Conservation (phyloP, 2,888 invertebrate species). For the Diaperis boleti region DNA sequence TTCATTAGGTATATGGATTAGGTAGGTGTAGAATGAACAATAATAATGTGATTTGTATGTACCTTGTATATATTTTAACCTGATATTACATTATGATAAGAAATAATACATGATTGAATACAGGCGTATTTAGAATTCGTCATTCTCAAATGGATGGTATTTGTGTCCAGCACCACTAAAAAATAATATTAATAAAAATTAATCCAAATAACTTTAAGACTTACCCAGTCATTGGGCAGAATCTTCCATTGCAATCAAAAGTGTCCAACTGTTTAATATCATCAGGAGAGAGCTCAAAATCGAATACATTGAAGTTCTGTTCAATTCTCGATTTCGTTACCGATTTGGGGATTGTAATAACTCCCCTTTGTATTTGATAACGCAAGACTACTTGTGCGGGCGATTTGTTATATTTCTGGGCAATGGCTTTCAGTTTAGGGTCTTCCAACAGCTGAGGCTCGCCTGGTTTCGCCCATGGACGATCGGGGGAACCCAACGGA, state of each 20-base stretch:
- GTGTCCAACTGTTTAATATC: constrained; percentile 77
- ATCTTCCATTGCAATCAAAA: constrained; percentile 78
- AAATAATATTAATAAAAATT: background rate
- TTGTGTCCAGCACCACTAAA: constrained; percentile 26
- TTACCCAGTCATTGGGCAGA: constrained; percentile 58
- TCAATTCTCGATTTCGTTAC: constrained; percentile 78
- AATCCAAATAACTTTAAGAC: constrained; percentile 13
- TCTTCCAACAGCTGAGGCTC: constrained; percentile 82
- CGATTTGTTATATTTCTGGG: constrained; percentile 75
- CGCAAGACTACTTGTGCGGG: constrained; percentile 79
- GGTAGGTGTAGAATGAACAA: too few relatives aligned
- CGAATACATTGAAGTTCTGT: constrained; percentile 80
- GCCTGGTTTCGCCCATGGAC: constrained; percentile 83
- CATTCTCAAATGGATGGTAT: constrained; percentile 32
- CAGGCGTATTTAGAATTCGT: constrained; percentile 15
- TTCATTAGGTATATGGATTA: too few relatives aligned
- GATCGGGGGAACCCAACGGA: constrained; percentile 85
- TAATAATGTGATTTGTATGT: too few relatives aligned
- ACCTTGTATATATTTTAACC: too few relatives aligned
- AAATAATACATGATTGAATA: background rate
- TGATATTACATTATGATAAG: too few relatives aligned
- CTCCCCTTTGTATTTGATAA: constrained; percentile 72
- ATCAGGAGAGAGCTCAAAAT: constrained; percentile 78
- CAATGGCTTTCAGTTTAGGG: constrained; percentile 75
- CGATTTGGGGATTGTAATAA: constrained; percentile 83